phyloP scores from a whole-genome alignment of 2,797 vertebrate genomes.

The Rhynchonycteris naso region DNA sequence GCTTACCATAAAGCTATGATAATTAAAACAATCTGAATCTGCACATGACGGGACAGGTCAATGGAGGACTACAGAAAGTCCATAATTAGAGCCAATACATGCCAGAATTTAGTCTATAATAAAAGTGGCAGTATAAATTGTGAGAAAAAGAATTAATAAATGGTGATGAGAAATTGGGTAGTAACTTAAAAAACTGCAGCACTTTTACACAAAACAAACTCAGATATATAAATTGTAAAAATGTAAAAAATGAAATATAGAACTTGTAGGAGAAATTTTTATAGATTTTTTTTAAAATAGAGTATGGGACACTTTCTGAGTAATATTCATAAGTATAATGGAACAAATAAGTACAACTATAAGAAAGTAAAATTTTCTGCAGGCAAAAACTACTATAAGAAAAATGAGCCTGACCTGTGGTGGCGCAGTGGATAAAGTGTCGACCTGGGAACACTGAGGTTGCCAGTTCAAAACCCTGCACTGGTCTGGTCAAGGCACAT shows the following conservation, averaged over 20 bases:
- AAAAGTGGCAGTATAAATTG: neutral
- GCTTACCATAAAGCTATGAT: neutral
- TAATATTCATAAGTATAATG: neutral
- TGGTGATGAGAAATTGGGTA: neutral
- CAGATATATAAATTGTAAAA: neutral
- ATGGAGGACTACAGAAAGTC: neutral
- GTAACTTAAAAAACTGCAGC: neutral
- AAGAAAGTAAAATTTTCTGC: conserved; percentile 48
- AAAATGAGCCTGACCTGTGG: neutral
- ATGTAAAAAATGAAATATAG: neutral
- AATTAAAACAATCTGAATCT: neutral
- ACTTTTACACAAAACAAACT: conserved; percentile 1
- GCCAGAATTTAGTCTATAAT: conserved; percentile 2
- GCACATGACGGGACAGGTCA: neutral
- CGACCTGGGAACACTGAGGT: too few species aligned
- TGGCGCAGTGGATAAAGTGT: too few species aligned
- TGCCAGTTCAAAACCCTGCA: too few species aligned
- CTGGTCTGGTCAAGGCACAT: too few species aligned
- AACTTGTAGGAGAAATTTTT: neutral
- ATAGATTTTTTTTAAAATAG: neutral
- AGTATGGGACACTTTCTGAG: neutral
- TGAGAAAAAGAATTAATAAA: conserved; percentile 30
- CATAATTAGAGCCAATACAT: neutral
- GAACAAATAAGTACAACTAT: conserved; percentile 21
- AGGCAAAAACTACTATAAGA: neutral